Conservation (phyloP, 2,113 vertebrate species). For the Odontesthes bonariensis region DNA sequence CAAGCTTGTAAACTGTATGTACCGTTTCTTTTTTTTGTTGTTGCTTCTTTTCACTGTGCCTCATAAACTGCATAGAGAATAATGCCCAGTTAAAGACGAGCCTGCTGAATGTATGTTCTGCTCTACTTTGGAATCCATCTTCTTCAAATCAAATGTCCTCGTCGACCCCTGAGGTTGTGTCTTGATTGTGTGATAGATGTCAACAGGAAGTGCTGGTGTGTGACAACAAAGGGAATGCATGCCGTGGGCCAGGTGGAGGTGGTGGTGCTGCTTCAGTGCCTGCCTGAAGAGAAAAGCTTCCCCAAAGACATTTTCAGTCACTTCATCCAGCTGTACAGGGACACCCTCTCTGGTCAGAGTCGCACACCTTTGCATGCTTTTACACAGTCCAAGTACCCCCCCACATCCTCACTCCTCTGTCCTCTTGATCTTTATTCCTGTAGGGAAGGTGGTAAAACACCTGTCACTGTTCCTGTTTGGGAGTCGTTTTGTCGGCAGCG, state of each 20-base stretch:
- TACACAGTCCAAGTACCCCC: background rate
- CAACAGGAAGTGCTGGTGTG: constrained; percentile 94
- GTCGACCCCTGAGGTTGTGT: background rate
- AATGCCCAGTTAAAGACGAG: too few species aligned
- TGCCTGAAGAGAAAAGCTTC: constrained; percentile 90
- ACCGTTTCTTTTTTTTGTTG: background rate
- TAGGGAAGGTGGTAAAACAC: constrained; percentile 90
- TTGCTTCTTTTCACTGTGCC: background rate
- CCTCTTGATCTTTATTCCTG: constrained; percentile 30
- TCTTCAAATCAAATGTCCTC: background rate
- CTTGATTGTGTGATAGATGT: constrained; percentile 87
- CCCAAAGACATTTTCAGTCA: constrained; percentile 93
- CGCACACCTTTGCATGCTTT: background rate
- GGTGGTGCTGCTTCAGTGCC: constrained; percentile 89
- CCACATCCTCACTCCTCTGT: background rate
- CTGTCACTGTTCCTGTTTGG: constrained; percentile 89
- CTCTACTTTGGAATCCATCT: background rate
- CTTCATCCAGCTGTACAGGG: constrained; percentile 92
- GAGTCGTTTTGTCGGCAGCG: constrained; percentile 86
- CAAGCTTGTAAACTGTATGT: constrained; percentile 91
- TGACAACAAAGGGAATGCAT: constrained; percentile 93
- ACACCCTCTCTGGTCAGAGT: constrained; percentile 90
- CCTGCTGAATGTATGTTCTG: too few species aligned
- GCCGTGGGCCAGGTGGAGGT: constrained; percentile 95
- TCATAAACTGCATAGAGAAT: background rate